Evolutionary conservation across 2,888 invertebrate species (phyloP), one percentile per base, ranked within the genome.

Genomic region (Pegoplata infirma): DNA sequence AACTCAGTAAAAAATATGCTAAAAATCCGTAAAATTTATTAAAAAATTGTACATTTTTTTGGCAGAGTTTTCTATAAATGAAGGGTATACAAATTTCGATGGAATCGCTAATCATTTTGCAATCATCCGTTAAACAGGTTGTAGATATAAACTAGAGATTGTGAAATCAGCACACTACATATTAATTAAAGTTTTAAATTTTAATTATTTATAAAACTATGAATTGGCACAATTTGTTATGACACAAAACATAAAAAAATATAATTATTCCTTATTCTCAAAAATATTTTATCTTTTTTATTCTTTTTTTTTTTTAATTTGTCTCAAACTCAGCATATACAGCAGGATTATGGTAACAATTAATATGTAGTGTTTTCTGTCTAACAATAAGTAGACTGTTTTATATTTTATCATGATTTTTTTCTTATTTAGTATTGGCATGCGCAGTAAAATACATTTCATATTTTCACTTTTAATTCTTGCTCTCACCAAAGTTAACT

Each of bases 181-280:
- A 25, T 56, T 73, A 64, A n/a, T n/a, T n/a, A n/a, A n/a, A n/a
- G n/a, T n/a, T n/a, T n/a, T n/a, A n/a, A n/a, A n/a, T n/a, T n/a
- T n/a, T n/a, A 64, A 58, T 73, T 49, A 56, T 72, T 64, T 56
- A 73, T 73, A 23, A 73, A 25, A 56, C 49, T 49, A 21, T 73
- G 55, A 47, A 56, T 28, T 58, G 49, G 44, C 44, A 58, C 66
- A 73, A 73, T 58, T 74, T 66, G 59, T 59, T 73, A 58, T 44
- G 23, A 66, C 21, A 74, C 66, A 59, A 67, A 66, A 44, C 23
- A 10, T 14, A 66, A 47, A 5, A 32, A 58, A 21, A 2, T 47
- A 8, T 17, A 47, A 7, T 6, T 68, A 46, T 61, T 47, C 12
- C 59, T 19, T 19, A 55, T 28, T 47, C 14, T 56, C 19, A 8